phyloP scores from a whole-genome alignment of 2,113 vertebrate species.

The Apodemus speciosus region DNA sequence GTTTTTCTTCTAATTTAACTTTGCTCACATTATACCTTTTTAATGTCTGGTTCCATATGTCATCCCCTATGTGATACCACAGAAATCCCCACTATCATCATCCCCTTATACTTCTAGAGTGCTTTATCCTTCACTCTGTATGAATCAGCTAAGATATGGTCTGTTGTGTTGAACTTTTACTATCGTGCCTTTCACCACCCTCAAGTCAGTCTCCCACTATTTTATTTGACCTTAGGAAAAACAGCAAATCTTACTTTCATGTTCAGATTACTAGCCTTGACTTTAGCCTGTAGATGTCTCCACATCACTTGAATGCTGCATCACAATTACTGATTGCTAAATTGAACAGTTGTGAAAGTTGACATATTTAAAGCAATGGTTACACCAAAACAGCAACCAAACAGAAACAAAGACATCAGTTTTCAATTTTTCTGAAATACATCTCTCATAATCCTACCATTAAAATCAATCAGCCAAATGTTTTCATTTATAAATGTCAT shows the following conservation, averaged over 20 bases:
- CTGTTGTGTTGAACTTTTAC: neutral
- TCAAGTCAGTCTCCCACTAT: neutral
- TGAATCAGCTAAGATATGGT: neutral
- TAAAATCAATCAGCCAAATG: conserved; percentile 68
- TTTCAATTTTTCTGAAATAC: conserved; percentile 36
- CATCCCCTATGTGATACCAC: neutral
- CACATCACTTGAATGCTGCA: neutral
- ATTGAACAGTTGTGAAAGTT: conserved; percentile 45
- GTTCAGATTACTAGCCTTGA: conserved; percentile 23
- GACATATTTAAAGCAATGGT: conserved; percentile 39
- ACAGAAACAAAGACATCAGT: neutral
- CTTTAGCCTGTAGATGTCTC: neutral
- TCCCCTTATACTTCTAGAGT: neutral
- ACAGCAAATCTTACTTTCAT: neutral
- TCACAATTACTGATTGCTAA: conserved; percentile 19
- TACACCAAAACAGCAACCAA: neutral
- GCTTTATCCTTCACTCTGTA: neutral
- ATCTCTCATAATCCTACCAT: conserved; percentile 36
- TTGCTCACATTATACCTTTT: neutral
- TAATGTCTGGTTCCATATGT: neutral
- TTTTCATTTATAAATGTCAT: conserved; percentile 67
- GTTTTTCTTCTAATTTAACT: conserved; percentile 17
- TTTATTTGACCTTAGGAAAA: conserved; percentile 47
- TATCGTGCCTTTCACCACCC: neutral
- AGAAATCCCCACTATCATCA: neutral